Base-by-base conservation (phyloP, 2,797 vertebrate species). In the Sebastes kiyomatsui region DNA sequence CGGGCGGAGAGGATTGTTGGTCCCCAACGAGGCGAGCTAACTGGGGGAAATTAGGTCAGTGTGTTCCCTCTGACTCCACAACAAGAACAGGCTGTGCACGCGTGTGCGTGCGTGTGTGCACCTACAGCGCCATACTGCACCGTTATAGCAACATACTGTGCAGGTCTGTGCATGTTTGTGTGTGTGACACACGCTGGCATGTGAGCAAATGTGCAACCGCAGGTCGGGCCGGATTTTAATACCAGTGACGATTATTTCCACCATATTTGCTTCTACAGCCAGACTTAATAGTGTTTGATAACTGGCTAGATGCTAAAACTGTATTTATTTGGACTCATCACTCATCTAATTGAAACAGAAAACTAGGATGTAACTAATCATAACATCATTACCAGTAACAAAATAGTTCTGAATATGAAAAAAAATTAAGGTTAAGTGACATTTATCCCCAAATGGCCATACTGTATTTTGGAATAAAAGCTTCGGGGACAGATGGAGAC, bases 21-120 rank as follows among this genome's bases (percentile, higher is more conserved):
- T 93, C 94, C 93, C 93, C 92, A 94, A 94, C 86, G 91, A 94
- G 91, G 88, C 89, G 87, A 91, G 91, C 86, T 94, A 93, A 92
- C 92, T 88, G 89, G 89, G 90, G 87, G 83, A 95, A 95, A 95
- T 94, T 94, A 95, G 95, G 95, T 95, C 95, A 96, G 90, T 90
- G 90, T 94, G 93, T 94, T 94, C 93, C 87, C 87, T 93, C 86
- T 91, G 92, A 95, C 87, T 93, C 85, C 87, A 92, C 88, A 91
- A 87, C 82, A 88, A 90, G 91, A 92, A 90, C 91, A 91, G 72
- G 61, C 79, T 87, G 88, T 87, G 80, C 71, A 35, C 4, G 49
- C 64, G 84, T 56, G 75, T 56, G 67, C 71, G 75, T 42, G 52
- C 56, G 70, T 68, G 79, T 56, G 23, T 25, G 78, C 82, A 92